A percentile compares a stretch with the other conserved stretches of the same genome.
These are phyloP conservation scores for Metopia argyrocephala DNA, from an alignment of 2,888 invertebrate genomes.

Conservation along the genomic window DNA sequence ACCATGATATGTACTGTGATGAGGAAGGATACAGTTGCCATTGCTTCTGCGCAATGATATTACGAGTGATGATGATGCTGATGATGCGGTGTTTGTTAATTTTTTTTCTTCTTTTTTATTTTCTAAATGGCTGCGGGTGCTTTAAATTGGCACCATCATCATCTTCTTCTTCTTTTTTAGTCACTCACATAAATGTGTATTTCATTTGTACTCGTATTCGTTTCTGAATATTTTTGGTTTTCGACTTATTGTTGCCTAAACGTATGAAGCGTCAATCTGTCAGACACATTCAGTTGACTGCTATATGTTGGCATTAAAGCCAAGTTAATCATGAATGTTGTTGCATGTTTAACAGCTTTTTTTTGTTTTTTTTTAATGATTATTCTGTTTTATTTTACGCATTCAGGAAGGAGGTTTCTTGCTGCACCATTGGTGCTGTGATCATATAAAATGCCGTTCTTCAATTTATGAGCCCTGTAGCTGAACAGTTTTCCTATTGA, in stretches of 20 bases:
- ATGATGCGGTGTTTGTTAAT: constrained; percentile 36
- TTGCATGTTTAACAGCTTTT: constrained; percentile 59
- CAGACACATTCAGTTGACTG: constrained; percentile 60
- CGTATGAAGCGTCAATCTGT: constrained; percentile 57
- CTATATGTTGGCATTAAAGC: constrained; percentile 49
- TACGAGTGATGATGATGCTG: constrained; percentile 35
- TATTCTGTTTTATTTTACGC: constrained; percentile 46
- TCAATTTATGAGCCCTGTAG: constrained; percentile 64
- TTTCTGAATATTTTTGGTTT: not conserved
- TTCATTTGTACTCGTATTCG: not conserved
- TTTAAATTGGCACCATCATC: constrained; percentile 66
- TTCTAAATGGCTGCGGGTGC: constrained; percentile 65
- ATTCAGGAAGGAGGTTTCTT: constrained; percentile 53
- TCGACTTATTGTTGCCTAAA: not conserved
- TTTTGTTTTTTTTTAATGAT: too few relatives aligned
- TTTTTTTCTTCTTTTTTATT: constrained; percentile 22
- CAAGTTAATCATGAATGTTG: constrained; percentile 62
- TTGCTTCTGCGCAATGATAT: constrained; percentile 26
- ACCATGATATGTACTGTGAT: constrained; percentile 53
- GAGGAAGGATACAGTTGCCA: constrained; percentile 37
- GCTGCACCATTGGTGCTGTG: not conserved
- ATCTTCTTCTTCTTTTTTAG: constrained; percentile 66
- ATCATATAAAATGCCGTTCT: constrained; percentile 61
- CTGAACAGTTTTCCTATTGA: constrained; percentile 64
- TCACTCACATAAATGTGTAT: constrained; percentile 50